Percentiles rank a stretch among this genome's conserved stretches.
phyloP scores from a whole-genome alignment of 2,888 invertebrate genomes.

The Agriopis leucophaearia region DNA sequence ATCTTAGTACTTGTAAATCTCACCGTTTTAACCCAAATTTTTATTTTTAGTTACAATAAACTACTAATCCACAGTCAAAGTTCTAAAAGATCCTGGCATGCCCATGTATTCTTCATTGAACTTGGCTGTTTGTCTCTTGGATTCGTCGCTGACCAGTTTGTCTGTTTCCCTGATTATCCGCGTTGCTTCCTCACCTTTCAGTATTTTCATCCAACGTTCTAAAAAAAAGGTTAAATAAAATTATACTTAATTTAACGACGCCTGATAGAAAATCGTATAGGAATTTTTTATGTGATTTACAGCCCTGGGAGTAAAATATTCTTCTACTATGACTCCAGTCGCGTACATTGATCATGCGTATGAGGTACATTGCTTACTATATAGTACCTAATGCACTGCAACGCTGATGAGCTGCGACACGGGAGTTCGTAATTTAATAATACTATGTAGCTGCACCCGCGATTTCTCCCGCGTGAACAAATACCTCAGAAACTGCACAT shows the following conservation, averaged over 20 bases:
- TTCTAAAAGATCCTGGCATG: conserved; percentile 79
- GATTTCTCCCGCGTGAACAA: no score
- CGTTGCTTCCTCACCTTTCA: conserved; percentile 63
- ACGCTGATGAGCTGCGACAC: no score
- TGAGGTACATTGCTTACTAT: no score
- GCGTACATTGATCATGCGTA: no score
- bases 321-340: no score
- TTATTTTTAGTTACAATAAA: not conserved
- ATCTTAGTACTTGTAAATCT: not conserved
- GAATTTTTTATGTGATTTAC: no score
- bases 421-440: no score
- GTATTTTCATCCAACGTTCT: conserved; percentile 71
- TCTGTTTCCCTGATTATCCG: conserved; percentile 60
- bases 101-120: conserved; percentile 78
- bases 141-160: conserved; percentile 68
- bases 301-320: no score
- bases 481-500: no score
- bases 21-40: not conserved
- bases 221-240: conserved; percentile 42
- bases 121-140: conserved; percentile 63
- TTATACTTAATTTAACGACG: not conserved
- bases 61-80: conserved; percentile 68
- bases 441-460: no score
- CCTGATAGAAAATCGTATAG: not conserved
- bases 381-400: no score